These are phyloP conservation scores for Loriculus beryllinus DNA, from an alignment of 2,797 vertebrate genomes.

Conservation along the genomic window DNA sequence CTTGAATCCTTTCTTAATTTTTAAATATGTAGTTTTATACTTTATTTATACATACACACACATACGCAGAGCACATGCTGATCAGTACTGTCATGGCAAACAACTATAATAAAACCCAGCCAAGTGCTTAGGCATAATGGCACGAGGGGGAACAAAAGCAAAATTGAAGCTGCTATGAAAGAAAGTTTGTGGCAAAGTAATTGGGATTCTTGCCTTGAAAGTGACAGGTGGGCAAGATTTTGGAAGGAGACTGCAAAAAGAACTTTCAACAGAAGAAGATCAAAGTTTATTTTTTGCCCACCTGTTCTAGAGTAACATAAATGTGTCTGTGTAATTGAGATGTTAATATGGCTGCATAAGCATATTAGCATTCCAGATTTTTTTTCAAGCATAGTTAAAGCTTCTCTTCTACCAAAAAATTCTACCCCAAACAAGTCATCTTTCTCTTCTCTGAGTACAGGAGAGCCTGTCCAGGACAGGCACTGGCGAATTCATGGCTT, in stretches of 20 bases:
- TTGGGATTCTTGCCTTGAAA: not conserved
- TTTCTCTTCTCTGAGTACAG: not conserved
- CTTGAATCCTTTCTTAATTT: not conserved
- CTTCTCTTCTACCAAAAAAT: not conserved
- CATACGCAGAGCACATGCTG: not conserved
- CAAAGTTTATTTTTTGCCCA: not conserved
- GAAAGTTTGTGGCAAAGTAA: not conserved
- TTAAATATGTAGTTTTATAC: not conserved
- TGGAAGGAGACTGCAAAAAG: not conserved
- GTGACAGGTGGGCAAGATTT: not conserved
- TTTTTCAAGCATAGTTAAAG: not conserved
- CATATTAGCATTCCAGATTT: not conserved
- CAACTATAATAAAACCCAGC: not conserved
- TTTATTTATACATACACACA: not conserved
- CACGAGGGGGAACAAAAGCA: not conserved
- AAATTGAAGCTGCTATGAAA: not conserved
- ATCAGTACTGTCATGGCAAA: not conserved
- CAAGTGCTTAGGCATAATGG: not conserved
- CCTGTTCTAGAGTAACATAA: not conserved
- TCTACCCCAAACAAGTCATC: not conserved
- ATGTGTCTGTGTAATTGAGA: not conserved
- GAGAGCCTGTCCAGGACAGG: not conserved
- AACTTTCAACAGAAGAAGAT: not conserved
- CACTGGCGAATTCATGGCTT: not conserved
- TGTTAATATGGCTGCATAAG: not conserved